phyloP scores from a whole-genome alignment of 1,140 invertebrate genomes.

The Megathymus violae region DNA sequence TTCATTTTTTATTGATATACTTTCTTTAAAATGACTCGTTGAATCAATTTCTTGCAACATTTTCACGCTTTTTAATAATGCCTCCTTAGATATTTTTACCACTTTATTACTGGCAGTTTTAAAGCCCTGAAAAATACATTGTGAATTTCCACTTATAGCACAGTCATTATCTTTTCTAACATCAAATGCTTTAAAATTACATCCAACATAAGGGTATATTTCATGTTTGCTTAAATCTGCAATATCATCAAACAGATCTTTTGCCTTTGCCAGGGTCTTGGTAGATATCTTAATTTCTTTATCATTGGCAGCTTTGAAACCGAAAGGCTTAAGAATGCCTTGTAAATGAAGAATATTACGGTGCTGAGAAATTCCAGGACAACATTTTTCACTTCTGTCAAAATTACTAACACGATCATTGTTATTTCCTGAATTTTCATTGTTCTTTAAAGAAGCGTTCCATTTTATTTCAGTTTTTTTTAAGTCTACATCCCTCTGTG shows the following conservation, averaged over 20 bases:
- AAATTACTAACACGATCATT: not conserved
- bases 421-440: not conserved
- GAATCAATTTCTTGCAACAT: slow-evolving; percentile 53
- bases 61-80: slow-evolving; percentile 59
- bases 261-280: slow-evolving; percentile 55
- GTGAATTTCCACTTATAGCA: slow-evolving; percentile 7
- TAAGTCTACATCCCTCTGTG: not conserved
- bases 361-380: not conserved
- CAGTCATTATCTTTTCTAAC: too few species aligned
- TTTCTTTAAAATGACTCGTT: not conserved
- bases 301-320: slow-evolving; percentile 56
- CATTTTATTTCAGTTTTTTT: too few species aligned
- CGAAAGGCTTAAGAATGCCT: slow-evolving; percentile 12
- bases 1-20: not conserved
- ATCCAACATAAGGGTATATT: slow-evolving; percentile 9
- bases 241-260: slow-evolving; percentile 54
- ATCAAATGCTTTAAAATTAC: too few species aligned
- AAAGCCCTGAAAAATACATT: slow-evolving; percentile 42
- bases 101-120: slow-evolving; percentile 53
- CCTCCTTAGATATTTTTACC: slow-evolving; percentile 57
- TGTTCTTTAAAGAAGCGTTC: not conserved
- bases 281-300: slow-evolving; percentile 54
- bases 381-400: not conserved
- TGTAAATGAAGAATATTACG: not conserved
- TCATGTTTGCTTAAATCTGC: slow-evolving; percentile 1